phyloP scores from a whole-genome alignment of 1,140 invertebrate genomes.

The Centruroides sculpturatus region DNA sequence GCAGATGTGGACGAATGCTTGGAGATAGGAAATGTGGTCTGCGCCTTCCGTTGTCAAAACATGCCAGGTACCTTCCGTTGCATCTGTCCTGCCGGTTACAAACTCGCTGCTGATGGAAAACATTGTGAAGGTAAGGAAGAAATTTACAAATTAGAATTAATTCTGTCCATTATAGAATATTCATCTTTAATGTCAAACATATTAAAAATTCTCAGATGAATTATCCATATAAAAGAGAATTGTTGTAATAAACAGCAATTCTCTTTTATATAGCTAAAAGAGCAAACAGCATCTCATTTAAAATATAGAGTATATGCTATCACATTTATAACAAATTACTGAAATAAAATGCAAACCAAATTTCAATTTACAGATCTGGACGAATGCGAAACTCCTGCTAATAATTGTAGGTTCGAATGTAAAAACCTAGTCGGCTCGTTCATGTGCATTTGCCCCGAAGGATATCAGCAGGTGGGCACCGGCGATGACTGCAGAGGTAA shows the following conservation, averaged over 20 bases:
- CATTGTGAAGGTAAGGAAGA: constrained; percentile 55
- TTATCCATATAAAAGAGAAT: too few species aligned
- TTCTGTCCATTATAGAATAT: too few species aligned
- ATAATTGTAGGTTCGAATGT: constrained; percentile 65
- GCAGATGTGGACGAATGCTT: constrained; percentile 67
- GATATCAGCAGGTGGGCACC: constrained; percentile 56
- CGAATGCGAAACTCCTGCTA: constrained; percentile 62
- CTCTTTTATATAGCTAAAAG: too few species aligned
- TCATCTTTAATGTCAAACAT: too few species aligned
- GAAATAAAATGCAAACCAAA: neutral
- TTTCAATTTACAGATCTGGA: constrained; percentile 49
- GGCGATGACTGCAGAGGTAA: constrained; percentile 57
- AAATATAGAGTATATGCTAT: too few species aligned
- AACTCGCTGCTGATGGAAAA: constrained; percentile 46
- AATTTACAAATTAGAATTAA: too few species aligned
- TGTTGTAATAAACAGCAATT: too few species aligned
- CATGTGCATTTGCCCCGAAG: constrained; percentile 66
- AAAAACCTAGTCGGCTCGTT: constrained; percentile 77
- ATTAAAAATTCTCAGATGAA: too few species aligned
- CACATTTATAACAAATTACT: too few species aligned
- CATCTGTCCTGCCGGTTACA: constrained; percentile 70
- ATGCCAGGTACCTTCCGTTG: constrained; percentile 72
- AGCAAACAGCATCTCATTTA: too few species aligned
- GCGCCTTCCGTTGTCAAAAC: constrained; percentile 78
- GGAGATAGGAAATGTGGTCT: constrained; percentile 52